Base-by-base conservation (phyloP, 2,113 vertebrate genomes). In the Melanocharis versteri region DNA sequence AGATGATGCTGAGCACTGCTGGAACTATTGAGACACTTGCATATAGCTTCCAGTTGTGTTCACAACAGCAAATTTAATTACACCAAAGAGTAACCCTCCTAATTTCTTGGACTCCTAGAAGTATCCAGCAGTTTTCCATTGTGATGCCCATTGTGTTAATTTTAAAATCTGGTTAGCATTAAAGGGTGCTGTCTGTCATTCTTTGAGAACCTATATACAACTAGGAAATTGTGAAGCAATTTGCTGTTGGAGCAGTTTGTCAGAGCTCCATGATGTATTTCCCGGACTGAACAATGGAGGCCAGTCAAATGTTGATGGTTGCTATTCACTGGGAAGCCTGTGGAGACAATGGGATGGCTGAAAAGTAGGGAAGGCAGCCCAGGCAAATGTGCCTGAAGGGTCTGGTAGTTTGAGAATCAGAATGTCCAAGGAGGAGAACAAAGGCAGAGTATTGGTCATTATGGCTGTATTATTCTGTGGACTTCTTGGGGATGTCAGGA, bases 331-430 rank as follows among this genome's bases (percentile, higher is more conserved):
- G 37, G 86, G 77, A 96, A 89, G 27, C 22, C 0, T 86, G 85
- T 82, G 65, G 65, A 96, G 77, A 97, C 96, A 97, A 97, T 96
- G 77, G 89, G 73, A 57, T 82, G 87, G 81, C 81, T 91, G 83
- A 61, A 93, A 75, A 21, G 2, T 23, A 56, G 87, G 83, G 83
- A 92, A 93, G 47, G 19, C 87, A 87, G 40, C 87, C 87, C 91
- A 87, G 73, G 64, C 53, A 93, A 84, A 60, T 60, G 51, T 82
- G 94, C 95, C 94, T 72, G 89, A 61, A 93, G 95, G 91, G 57
- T 51, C 51, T 81, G 11, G 48, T 89, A 48, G 82, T 92, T 96
- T 39, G 48, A 65, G 87, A 64, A 21, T 83, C 60, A 40, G 39
- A 61, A 75, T 84, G 68, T 84, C 89, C 51, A 60, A 81, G 53